Conservation (phyloP, 1,140 invertebrate species). For the Drosophila subobscura region DNA sequence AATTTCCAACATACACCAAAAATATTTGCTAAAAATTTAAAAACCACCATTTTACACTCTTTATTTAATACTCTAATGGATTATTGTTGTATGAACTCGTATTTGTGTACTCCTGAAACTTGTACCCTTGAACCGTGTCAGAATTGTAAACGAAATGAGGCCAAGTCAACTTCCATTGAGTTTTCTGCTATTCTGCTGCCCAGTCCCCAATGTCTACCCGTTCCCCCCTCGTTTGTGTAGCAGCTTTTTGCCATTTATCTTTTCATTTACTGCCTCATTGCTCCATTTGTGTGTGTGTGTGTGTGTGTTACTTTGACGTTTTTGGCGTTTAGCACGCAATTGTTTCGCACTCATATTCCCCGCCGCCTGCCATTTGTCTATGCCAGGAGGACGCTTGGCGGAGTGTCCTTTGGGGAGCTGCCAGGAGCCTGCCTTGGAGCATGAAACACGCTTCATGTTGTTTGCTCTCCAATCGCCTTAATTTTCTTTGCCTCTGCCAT, state of each 20-base stretch:
- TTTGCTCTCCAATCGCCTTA: conserved; percentile 52
- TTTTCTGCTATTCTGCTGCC: conserved; percentile 3
- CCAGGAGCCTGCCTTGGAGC: conserved; percentile 34
- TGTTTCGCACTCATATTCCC: conserved; percentile 72
- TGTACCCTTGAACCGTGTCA: conserved; percentile 7
- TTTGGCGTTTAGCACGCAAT: conserved; percentile 80
- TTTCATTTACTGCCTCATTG: conserved; percentile 64
- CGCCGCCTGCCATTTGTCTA: conserved; percentile 45
- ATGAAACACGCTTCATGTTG: conserved; percentile 60
- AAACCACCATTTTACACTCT: neutral
- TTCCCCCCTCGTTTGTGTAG: conserved; percentile 7
- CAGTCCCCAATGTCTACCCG: neutral
- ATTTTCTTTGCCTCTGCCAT: conserved; percentile 53
- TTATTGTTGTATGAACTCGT: too few species aligned
- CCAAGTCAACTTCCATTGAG: conserved; percentile 22
- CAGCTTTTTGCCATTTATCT: conserved; percentile 62
- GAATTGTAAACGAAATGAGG: conserved; percentile 6
- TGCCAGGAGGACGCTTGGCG: conserved; percentile 17
- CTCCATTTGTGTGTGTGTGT: conserved; percentile 46
- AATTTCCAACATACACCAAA: too few species aligned
- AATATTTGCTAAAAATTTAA: neutral
- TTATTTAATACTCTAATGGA: neutral
- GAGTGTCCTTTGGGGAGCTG: neutral
- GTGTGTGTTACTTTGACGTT: conserved; percentile 64
- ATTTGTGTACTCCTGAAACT: neutral